Evolutionary conservation across 2,797 vertebrate genomes (phyloP).

Genomic region (Glossophaga mutica): DNA sequence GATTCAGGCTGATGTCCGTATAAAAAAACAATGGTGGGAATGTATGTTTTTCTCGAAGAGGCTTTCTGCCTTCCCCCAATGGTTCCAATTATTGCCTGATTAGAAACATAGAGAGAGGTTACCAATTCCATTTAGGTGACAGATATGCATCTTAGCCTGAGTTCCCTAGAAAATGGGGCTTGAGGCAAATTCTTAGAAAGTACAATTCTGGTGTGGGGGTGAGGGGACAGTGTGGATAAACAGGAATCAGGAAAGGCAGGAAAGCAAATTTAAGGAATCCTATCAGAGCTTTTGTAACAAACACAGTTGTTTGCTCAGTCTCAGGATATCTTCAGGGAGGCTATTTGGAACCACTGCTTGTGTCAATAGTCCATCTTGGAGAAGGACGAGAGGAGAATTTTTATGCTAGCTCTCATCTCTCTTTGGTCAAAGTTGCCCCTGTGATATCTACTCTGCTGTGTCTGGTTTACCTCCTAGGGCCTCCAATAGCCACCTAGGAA

Average conservation of each 20-base stretch:
- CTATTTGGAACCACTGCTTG: not conserved
- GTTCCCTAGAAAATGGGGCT: not conserved
- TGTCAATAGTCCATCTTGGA: not conserved
- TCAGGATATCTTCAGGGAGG: not conserved
- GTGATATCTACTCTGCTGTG: not conserved
- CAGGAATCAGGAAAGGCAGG: not conserved
- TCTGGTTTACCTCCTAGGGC: not conserved
- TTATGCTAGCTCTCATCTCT: not conserved
- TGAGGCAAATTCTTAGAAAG: not conserved
- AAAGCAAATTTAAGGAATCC: not conserved
- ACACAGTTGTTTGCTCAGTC: not conserved
- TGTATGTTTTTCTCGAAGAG: not conserved
- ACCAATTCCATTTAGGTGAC: not conserved
- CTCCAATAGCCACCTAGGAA: not conserved
- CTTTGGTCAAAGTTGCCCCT: not conserved
- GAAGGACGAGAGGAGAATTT: not conserved
- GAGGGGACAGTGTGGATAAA: not conserved
- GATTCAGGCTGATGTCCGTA: not conserved
- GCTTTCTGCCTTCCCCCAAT: not conserved
- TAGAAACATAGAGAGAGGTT: not conserved
- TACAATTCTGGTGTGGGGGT: not conserved
- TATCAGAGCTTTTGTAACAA: not conserved
- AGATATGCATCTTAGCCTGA: not conserved
- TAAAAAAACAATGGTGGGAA: not conserved
- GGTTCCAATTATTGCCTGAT: not conserved